These are phyloP conservation scores for Sphyrna mokarran DNA, from an alignment of 2,113 vertebrate species.

Conservation along the genomic window DNA sequence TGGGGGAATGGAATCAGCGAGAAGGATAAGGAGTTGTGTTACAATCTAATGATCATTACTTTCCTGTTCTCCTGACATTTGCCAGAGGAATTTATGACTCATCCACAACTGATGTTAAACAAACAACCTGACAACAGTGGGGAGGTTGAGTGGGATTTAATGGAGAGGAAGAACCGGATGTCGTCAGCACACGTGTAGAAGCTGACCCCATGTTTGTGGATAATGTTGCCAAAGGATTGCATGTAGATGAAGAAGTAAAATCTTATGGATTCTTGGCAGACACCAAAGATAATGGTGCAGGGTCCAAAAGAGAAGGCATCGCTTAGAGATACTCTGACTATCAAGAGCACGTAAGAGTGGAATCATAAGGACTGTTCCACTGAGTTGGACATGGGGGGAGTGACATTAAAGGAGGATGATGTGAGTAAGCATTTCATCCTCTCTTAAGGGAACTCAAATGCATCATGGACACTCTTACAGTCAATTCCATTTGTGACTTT, in stretches of 20 bases:
- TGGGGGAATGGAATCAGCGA: not conserved
- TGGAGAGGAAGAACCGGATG: not conserved
- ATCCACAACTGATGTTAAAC: not conserved
- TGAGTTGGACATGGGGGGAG: not conserved
- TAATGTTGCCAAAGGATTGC: not conserved
- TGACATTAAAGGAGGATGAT: not conserved
- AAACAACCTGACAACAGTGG: not conserved
- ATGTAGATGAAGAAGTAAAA: not conserved
- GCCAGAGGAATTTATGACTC: not conserved
- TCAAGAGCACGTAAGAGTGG: not conserved
- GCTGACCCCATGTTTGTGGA: not conserved
- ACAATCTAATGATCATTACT: not conserved
- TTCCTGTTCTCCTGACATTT: not conserved
- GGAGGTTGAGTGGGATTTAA: not conserved
- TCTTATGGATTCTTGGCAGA: not conserved
- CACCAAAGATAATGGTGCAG: not conserved
- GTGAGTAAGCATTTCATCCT: not conserved
- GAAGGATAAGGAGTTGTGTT: not conserved
- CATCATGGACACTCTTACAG: not conserved
- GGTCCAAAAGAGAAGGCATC: not conserved
- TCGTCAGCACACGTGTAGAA: not conserved
- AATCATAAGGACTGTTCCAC: not conserved
- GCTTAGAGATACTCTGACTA: not conserved
- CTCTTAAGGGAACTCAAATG: not conserved
- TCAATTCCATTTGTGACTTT: not conserved